phyloP scores from a whole-genome alignment of 37 sponge, comb jelly and placozoan genomes.

The Theonella swinhoei region DNA sequence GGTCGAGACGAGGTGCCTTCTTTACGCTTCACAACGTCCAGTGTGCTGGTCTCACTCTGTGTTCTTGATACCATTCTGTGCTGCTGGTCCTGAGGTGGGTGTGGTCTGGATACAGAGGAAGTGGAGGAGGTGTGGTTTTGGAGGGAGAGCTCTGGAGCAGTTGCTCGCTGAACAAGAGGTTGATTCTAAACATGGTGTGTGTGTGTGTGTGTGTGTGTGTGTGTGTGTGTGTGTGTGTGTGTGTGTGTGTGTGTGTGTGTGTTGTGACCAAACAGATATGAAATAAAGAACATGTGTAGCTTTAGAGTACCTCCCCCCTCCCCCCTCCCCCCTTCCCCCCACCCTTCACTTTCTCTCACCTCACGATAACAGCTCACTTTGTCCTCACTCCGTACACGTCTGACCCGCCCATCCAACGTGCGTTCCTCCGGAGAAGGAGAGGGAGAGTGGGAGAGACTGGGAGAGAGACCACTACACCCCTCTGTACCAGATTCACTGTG shows the following conservation, averaged over 20 bases:
- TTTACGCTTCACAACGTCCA: neutral
- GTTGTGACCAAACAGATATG: too few relatives aligned
- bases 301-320: too few relatives aligned
- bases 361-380: too few relatives aligned
- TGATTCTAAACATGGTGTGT: slow-evolving; percentile 22
- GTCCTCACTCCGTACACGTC: neutral
- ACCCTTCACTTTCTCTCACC: too few relatives aligned
- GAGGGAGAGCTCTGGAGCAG: neutral
- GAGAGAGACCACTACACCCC: neutral
- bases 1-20: neutral
- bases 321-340: too few relatives aligned
- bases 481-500: neutral
- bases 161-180: neutral
- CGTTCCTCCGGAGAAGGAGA: neutral
- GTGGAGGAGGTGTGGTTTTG: slow-evolving; percentile 2
- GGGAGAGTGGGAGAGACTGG: neutral
- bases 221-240: slow-evolving; percentile 30
- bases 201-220: slow-evolving; percentile 46
- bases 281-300: too few relatives aligned
- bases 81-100: neutral
- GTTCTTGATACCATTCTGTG: neutral
- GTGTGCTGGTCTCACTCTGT: neutral
- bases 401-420: neutral
- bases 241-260: neutral
- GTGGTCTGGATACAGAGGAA: neutral